Evolutionary conservation across 2,888 invertebrate genomes (phyloP), one percentile per base, ranked within the genome.

Genomic region (Rambutsinella grinnellia): DNA sequence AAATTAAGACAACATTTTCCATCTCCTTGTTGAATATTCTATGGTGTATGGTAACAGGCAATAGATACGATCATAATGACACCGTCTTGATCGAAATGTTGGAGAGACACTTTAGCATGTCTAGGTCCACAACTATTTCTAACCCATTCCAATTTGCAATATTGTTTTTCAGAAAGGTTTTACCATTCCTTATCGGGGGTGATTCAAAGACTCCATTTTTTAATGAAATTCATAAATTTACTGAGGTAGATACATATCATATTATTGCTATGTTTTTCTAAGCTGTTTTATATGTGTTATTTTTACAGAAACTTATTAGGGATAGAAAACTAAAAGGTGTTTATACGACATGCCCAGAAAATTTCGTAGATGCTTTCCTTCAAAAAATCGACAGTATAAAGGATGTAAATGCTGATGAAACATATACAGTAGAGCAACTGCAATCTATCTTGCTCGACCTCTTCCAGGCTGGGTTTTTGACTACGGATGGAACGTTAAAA

Each of bases 1-100:
- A 24, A 51, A 62, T 78, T 5, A 47, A 61, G 2, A 80, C 65
- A n/a, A 80, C 70, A 17, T 80, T 80, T 54, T 60, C 78, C 26
- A 44, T 80, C 1, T 60, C 80, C 8, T 70, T 80, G 3, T 67
- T 80, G 1, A 80, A 80, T 54, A 68, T 78, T 6, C 57, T 76
- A 10, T 80, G 80, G 80, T 76, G 78, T 28, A 80, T 80, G 80
- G 63, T 80, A 1, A 78, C 80, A 13, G 80, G 80, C 2, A 53
- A 57, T 13, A 56, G 80, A 27, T 79, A 80, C 47, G 68, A 66
- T 5, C 80, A 80, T 46, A 66, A 71, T 68, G 80, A 80, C 53
- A 68, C 71, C 8, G 23, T 61, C 23, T 36, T 80, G 2, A 24
- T 71, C 3, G 67, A 71, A 53, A 56, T 80, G 46, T 44, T 78